A percentile compares a stretch with the other conserved stretches of the same genome.
These are phyloP conservation scores for Parthenolecanium corni DNA, from an alignment of 2,888 invertebrate genomes.

Conservation along the genomic window DNA sequence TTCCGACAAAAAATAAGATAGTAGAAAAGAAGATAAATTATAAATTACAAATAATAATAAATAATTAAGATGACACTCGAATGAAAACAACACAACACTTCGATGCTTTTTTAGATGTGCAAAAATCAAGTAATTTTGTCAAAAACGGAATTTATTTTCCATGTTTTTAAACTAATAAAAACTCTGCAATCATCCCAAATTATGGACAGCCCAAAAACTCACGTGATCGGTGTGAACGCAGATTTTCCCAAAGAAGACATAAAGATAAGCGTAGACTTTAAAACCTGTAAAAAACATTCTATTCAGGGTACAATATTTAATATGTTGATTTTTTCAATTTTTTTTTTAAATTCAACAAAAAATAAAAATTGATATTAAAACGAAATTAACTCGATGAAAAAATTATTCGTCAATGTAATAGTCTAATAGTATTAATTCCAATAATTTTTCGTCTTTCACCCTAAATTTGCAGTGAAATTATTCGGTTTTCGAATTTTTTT, in stretches of 20 bases:
- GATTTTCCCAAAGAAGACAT: not conserved
- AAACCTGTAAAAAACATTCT: not conserved
- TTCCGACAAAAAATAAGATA: constrained; percentile 3
- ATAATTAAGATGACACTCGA: not conserved
- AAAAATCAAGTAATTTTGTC: constrained; percentile 15
- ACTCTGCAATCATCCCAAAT: constrained; percentile 10
- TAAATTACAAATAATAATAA: not conserved
- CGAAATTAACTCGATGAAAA: too few species aligned
- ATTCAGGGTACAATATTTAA: too few species aligned
- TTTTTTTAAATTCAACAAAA: too few species aligned
- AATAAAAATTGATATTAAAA: too few species aligned
- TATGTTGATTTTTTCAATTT: too few species aligned
- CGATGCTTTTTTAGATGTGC: constrained; percentile 9
- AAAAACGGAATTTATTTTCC: constrained; percentile 22
- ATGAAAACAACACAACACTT: constrained; percentile 17
- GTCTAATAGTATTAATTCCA: too few species aligned
- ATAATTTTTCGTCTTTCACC: too few species aligned
- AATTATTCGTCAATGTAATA: too few species aligned
- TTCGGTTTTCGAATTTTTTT: too few species aligned
- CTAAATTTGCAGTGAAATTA: too few species aligned
- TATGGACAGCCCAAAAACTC: not conserved
- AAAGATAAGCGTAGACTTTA: not conserved
- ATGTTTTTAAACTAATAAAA: not conserved
- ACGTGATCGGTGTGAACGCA: not conserved
- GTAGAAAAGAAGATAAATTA: not conserved